Conservation (phyloP, 2,797 vertebrate genomes). For the Melanotaenia pygmaea region DNA sequence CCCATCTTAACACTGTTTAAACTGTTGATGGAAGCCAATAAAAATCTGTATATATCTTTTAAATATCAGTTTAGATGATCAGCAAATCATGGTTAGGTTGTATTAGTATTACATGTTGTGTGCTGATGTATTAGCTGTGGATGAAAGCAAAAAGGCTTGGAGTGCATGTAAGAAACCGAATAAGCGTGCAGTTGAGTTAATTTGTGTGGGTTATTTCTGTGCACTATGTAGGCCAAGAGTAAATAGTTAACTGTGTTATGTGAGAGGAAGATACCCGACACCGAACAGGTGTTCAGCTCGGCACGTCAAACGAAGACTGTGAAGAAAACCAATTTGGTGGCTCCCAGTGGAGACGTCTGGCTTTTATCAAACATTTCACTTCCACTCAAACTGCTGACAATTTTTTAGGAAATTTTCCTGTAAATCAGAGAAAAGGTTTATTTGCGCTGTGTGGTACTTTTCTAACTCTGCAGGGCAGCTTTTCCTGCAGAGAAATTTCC, state of each 20-base stretch:
- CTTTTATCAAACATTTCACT: conserved; percentile 2
- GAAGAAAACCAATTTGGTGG: conserved; percentile 13
- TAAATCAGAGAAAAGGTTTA: conserved; percentile 30
- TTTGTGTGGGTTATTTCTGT: conserved; percentile 56
- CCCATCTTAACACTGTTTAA: not conserved
- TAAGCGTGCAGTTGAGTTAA: conserved; percentile 8
- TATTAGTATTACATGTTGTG: not conserved
- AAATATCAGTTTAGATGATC: not conserved
- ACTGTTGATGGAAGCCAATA: not conserved
- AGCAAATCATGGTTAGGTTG: not conserved
- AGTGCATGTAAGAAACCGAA: conserved; percentile 10
- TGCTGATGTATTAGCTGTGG: conserved; percentile 3
- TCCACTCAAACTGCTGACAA: not conserved
- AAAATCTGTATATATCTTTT: not conserved
- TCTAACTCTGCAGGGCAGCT: conserved; percentile 11
- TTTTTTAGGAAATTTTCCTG: conserved; percentile 2
- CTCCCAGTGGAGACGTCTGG: not conserved
- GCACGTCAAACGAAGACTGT: conserved; percentile 23
- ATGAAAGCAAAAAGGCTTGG: conserved; percentile 12
- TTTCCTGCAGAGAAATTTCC: conserved; percentile 24
- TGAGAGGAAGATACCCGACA: conserved; percentile 45
- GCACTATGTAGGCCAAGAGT: conserved; percentile 64
- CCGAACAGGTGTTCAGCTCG: conserved; percentile 59
- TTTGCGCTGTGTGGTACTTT: conserved; percentile 24
- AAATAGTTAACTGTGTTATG: conserved; percentile 68